Base-by-base conservation (phyloP, 2,113 vertebrate genomes). In the Merops nubicus region DNA sequence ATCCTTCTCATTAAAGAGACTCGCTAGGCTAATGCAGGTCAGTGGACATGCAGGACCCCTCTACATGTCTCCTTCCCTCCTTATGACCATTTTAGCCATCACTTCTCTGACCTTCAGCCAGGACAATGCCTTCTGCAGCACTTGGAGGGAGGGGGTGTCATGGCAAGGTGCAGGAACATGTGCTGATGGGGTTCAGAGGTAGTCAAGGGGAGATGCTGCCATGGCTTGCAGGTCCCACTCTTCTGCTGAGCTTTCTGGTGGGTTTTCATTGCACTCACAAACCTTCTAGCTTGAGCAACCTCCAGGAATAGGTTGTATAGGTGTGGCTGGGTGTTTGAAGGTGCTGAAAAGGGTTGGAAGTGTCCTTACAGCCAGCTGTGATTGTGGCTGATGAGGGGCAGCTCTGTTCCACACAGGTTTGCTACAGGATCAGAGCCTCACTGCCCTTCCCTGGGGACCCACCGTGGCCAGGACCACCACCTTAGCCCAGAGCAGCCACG, bases 101-200 rank as follows among this genome's bases (percentile, higher is more conserved):
- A 1, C 29, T 59, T 22, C 63, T 38, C 14, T 25, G 6, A 72
- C 72, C 76, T 31, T 48, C 51, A 62, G 11, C 48, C 0, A 4
- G 42, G 34, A 18, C 36, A 48, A 12, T 1, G 11, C 26, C 31
- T 36, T 9, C 28, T 76, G 11, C 77, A 43, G 36, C 21, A 5
- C 26, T 29, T 5, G 7, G 26, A 6, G 9, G 17, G 54, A 33
- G 29, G 8, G 3, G 2, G 1, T 57, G 26, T 38, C 67, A 21
- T 1, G 0, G 11, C 0, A 1, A 33, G 33, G 3, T 54, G 38
- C 3, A 53, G 67, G 19, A 59, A 8, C 6, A 6, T 0, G 0
- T n/a, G 18, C 20, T 14, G 40, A 8, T 40, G 65, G 45, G 4
- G 7, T 25, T 75, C n/a, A 29, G 42, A n/a, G 31, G 34, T 29